Evolutionary conservation across 1,140 invertebrate species (phyloP).

Genomic region (Diabrotica undecimpunctata): DNA sequence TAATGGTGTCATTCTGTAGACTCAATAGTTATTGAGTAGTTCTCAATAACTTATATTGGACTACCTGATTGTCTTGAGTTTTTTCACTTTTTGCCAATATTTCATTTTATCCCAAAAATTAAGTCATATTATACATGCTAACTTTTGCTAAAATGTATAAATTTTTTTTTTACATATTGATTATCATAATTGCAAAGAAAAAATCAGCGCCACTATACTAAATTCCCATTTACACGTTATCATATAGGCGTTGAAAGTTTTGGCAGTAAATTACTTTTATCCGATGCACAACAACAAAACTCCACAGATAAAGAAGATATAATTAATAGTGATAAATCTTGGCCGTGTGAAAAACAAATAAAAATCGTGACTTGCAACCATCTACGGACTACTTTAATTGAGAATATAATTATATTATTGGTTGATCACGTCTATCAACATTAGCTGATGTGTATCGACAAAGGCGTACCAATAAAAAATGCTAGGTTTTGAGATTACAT

Average conservation of each 20-base stretch:
- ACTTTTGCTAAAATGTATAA: too few relatives aligned
- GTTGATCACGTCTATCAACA: slow-evolving; percentile 8
- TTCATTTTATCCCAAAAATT: too few relatives aligned
- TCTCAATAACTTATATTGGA: too few relatives aligned
- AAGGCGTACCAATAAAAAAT: slow-evolving; percentile 7
- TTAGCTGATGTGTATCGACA: not conserved
- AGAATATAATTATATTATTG: slow-evolving; percentile 22
- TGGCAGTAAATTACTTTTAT: slow-evolving; percentile 19
- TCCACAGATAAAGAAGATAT: slow-evolving; percentile 19
- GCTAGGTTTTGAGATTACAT: too few relatives aligned
- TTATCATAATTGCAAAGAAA: too few relatives aligned
- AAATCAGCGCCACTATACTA: too few relatives aligned
- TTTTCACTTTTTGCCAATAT: too few relatives aligned
- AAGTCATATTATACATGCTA: too few relatives aligned
- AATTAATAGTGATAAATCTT: slow-evolving; percentile 24
- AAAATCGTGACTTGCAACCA: slow-evolving; percentile 22
- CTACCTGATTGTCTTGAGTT: too few relatives aligned
- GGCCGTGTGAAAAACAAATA: slow-evolving; percentile 23
- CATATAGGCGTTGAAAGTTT: slow-evolving; percentile 20
- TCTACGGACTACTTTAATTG: slow-evolving; percentile 5
- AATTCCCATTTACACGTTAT: not conserved
- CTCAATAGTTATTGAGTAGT: too few relatives aligned
- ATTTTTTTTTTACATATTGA: too few relatives aligned
- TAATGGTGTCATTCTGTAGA: too few relatives aligned
- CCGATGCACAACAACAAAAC: slow-evolving; percentile 17